Conservation (phyloP, 2,888 invertebrate genomes). For the Bombylius major region DNA sequence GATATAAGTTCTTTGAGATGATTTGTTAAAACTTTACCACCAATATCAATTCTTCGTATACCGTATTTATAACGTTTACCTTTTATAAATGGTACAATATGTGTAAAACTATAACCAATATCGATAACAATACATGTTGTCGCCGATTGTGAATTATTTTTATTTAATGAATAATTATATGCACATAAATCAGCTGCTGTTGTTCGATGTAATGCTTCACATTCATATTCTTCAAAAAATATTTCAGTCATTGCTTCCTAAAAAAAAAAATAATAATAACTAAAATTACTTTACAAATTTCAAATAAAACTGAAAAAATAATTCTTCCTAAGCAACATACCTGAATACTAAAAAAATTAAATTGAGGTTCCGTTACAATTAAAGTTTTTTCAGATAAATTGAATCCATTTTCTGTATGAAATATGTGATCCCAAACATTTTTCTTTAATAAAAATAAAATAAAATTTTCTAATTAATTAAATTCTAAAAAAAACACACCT, state of each 20-base stretch:
- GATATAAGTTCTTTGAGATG: constrained; percentile 95
- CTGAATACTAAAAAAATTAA: constrained; percentile 83
- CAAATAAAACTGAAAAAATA: too few species aligned
- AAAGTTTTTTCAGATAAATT: constrained; percentile 65
- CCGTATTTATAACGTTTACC: constrained; percentile 57
- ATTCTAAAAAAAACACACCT: too few species aligned
- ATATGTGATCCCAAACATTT: constrained; percentile 90
- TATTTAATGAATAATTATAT: constrained; percentile 43
- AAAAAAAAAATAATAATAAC: constrained; percentile 37
- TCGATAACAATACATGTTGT: constrained; percentile 79
- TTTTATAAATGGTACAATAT: constrained; percentile 82
- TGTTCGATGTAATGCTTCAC: constrained; percentile 64
- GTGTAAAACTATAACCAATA: constrained; percentile 90
- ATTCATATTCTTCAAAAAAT: constrained; percentile 95
- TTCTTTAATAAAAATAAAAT: constrained; percentile 44
- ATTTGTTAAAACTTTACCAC: constrained; percentile 94
- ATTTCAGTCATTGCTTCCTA: constrained; percentile 92
- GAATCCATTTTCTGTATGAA: constrained; percentile 72
- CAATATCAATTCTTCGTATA: constrained; percentile 78
- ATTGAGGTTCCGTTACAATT: constrained; percentile 86
- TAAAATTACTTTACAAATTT: neutral
- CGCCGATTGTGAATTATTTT: constrained; percentile 41
- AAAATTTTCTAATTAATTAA: too few species aligned
- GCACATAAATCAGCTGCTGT: constrained; percentile 72
- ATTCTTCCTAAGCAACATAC: constrained; percentile 1